Conservation (phyloP, 2,888 invertebrate species). For the Cepaea hortensis region DNA sequence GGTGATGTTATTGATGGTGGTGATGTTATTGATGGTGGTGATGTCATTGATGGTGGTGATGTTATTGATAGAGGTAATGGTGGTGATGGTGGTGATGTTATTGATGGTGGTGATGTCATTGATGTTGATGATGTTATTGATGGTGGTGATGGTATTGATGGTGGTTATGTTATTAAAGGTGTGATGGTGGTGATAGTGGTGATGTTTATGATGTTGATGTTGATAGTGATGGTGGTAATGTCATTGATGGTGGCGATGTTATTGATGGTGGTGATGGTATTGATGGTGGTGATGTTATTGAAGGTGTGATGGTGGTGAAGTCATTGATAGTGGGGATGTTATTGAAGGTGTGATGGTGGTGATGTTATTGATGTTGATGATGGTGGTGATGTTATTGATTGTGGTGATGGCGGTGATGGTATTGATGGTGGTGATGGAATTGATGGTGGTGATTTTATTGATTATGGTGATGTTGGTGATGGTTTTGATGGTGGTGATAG, state of each 20-base stretch:
- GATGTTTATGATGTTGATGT: too few species aligned
- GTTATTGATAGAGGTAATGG: too few species aligned
- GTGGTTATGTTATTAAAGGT: too few species aligned
- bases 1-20: not conserved
- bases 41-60: not conserved
- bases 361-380: not conserved
- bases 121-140: too few species aligned
- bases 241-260: too few species aligned
- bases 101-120: not conserved
- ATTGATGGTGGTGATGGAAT: constrained; percentile 8
- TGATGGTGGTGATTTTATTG: not conserved
- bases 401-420: not conserved
- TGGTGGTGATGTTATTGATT: not conserved
- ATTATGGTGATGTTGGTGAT: not conserved
- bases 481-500: not conserved
- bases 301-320: not conserved
- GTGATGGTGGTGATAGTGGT: too few species aligned
- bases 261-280: not conserved
- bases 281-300: not conserved
- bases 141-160: too few species aligned
- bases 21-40: not conserved
- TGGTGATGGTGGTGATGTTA: not conserved
- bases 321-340: too few species aligned
- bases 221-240: too few species aligned
- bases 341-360: not conserved